Base-by-base conservation (phyloP, 2,113 vertebrate species). In the Daboia siamensis region DNA sequence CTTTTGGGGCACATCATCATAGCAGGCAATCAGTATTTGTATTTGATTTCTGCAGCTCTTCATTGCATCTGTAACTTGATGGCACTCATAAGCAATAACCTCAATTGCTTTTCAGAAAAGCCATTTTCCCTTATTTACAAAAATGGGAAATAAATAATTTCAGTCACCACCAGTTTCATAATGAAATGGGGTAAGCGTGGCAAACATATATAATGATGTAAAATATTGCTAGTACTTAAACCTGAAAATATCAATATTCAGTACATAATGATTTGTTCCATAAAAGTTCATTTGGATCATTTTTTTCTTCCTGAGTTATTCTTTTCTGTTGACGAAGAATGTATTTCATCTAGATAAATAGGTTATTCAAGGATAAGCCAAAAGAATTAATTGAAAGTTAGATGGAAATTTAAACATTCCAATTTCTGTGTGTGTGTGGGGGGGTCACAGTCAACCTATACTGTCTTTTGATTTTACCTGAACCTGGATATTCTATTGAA, bases 81-180 rank as follows among this genome's bases (percentile, higher is more conserved):
- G 94, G 92, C 91, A 92, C 91, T 97, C 96, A 94, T 95, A 96
- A 96, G 94, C 93, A 97, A 95, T 97, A 91, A 96, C 92, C 44
- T 11, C 89, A 95, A 94, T 95, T 97, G 93, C 94, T 92, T 94
- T 93, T 96, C 94, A 96, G 95, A 95, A 92, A 55, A 95, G 93
- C 12, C 8, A 26, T 84, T 94, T 94, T 3, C 20, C 91, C 52
- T 92, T 97, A 95, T 95, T 97, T 96, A 95, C 52, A 48, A 93
- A 90, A 93, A 86, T 93, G 95, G 9, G 24, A 88, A 96, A 93
- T 29, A 93, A 86, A 94, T 96, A 96, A 96, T 87, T 93, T 85
- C 91, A 57, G 33, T 48, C 95, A 90, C 94, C 93, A 95, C 90
- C 33, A 29, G 94, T 94, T 88, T 93, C 92, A 11, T 90, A 90